A percentile compares a stretch with the other conserved stretches of the same genome.
phyloP scores from a whole-genome alignment of 2,888 invertebrate species.

The Drosophila mulleri region DNA sequence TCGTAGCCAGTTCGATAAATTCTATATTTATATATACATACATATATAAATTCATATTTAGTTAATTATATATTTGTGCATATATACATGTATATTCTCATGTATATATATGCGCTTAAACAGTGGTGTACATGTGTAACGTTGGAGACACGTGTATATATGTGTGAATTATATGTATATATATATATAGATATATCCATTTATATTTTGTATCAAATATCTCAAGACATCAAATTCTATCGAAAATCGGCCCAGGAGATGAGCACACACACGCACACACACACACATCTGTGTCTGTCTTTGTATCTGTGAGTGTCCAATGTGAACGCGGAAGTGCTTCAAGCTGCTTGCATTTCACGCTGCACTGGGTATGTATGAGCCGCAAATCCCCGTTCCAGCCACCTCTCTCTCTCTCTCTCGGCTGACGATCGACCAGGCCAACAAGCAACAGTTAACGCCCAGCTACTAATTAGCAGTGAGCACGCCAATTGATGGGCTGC shows the following conservation, averaged over 20 bases:
- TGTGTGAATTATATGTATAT: not conserved
- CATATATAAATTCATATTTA: not conserved
- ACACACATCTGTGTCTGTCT: not conserved
- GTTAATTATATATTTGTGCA: not conserved
- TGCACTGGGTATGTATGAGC: conserved; percentile 36
- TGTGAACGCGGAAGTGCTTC: conserved; percentile 53
- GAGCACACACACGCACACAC: too few species aligned
- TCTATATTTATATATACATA: conserved; percentile 10
- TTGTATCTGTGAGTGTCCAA: conserved; percentile 2
- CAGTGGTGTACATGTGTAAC: conserved; percentile 7
- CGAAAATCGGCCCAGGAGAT: conserved; percentile 5
- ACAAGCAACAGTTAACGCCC: conserved; percentile 78
- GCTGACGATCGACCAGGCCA: conserved; percentile 23
- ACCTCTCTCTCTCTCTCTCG: not conserved
- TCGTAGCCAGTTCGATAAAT: conserved; percentile 21
- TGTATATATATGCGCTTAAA: conserved; percentile 5
- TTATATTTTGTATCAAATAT: conserved; percentile 33
- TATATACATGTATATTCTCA: not conserved
- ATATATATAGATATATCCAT: not conserved
- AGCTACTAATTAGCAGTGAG: conserved; percentile 60
- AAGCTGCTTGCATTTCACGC: conserved; percentile 51
- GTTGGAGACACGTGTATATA: conserved; percentile 13
- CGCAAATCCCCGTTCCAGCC: not conserved
- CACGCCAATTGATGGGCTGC: conserved; percentile 44
- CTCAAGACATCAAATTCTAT: conserved; percentile 1